Percentiles rank a stretch among this genome's conserved stretches.
Evolutionary conservation across 2,113 vertebrate species (phyloP).

Genomic region (Clarias batrachus): DNA sequence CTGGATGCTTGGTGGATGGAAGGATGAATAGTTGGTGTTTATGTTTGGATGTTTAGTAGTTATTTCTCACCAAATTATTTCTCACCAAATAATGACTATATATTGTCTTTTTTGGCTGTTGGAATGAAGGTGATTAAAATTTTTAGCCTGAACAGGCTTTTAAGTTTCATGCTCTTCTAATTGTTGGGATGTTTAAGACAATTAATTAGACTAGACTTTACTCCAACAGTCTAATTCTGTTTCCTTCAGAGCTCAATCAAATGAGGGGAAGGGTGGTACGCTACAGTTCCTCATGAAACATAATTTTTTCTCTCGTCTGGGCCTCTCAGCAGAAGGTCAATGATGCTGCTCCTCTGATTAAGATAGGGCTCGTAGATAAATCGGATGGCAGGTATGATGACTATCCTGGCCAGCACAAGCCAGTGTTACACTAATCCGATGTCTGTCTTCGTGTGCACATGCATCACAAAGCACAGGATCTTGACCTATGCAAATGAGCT

Average conservation of each 20-base stretch:
- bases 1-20: neutral
- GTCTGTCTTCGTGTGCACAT: constrained; percentile 27
- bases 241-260: constrained; percentile 32
- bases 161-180: neutral
- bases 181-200: neutral
- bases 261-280: constrained; percentile 1
- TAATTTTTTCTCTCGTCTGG: constrained; percentile 41
- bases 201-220: neutral
- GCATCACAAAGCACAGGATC: constrained; percentile 41
- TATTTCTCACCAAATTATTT: neutral
- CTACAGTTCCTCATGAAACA: constrained; percentile 38
- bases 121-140: neutral
- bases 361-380: constrained; percentile 42
- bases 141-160: neutral
- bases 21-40: neutral
- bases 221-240: neutral
- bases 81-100: neutral
- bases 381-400: constrained; percentile 35
- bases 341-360: constrained; percentile 45
- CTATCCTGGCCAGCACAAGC: neutral
- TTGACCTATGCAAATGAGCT: constrained; percentile 51
- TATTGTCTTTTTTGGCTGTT: neutral
- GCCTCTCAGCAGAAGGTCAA: constrained; percentile 47
- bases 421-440: constrained; percentile 32
- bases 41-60: neutral